Conservation (phyloP, 2,113 vertebrate species). For the Thymallus thymallus region DNA sequence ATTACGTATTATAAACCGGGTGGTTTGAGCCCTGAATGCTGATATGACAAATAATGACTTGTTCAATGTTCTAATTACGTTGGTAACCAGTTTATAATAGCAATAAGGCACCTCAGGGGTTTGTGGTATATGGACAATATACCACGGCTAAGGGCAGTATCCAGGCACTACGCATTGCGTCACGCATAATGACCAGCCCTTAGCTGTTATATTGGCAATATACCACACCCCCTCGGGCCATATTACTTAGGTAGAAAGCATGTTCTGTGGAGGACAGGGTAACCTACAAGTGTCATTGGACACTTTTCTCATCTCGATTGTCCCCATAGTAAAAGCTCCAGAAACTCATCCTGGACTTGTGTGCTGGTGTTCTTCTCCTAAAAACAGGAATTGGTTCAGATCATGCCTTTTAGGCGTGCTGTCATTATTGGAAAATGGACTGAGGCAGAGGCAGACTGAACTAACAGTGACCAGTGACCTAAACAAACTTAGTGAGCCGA, state of each 20-base stretch:
- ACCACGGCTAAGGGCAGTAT: no score
- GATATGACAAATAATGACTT: no score
- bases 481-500: constrained; percentile 95
- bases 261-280: background rate
- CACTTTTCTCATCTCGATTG: constrained; percentile 84
- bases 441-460: background rate
- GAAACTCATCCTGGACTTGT: constrained; percentile 96
- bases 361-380: constrained; percentile 96
- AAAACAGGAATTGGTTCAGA: constrained; percentile 5
- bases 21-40: background rate
- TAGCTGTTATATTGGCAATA: background rate
- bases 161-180: no score
- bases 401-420: background rate
- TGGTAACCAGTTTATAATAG: no score
- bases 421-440: background rate
- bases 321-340: constrained; percentile 95
- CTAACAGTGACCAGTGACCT: constrained; percentile 72
- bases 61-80: no score
- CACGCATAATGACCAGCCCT: no score
- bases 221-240: no score
- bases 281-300: background rate
- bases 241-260: background rate
- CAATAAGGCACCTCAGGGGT: no score
- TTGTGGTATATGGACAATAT: no score
- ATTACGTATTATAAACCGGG: background rate